phyloP scores from a whole-genome alignment of 2,888 invertebrate genomes.

The Aphidius colemani region DNA sequence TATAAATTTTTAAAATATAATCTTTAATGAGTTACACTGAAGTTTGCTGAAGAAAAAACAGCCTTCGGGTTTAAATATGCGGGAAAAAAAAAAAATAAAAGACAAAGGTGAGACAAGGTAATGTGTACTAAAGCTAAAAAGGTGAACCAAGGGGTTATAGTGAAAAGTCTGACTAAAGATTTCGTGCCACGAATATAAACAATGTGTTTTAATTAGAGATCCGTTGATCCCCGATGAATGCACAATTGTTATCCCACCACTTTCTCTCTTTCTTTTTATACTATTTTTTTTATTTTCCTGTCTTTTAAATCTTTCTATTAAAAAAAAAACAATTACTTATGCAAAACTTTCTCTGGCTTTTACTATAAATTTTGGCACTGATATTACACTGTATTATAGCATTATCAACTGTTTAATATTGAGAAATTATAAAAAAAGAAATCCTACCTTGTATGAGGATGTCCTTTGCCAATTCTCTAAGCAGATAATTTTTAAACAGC shows the following conservation, averaged over 20 bases:
- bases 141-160: not conserved
- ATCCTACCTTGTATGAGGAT: too few species aligned
- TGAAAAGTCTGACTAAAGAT: slow-evolving; percentile 23
- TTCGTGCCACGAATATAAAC: slow-evolving; percentile 55
- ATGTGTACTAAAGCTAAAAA: slow-evolving; percentile 7
- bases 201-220: slow-evolving; percentile 57
- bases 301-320: not conserved
- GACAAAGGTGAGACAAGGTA: slow-evolving; percentile 19
- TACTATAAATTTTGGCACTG: slow-evolving; percentile 31
- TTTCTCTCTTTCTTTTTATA: slow-evolving; percentile 26
- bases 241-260: slow-evolving; percentile 40
- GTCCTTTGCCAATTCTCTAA: too few species aligned
- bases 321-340: slow-evolving; percentile 13
- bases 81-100: slow-evolving; percentile 17
- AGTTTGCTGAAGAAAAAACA: slow-evolving; percentile 27
- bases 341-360: slow-evolving; percentile 16
- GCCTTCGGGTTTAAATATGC: slow-evolving; percentile 16
- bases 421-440: too few species aligned
- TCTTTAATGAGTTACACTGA: slow-evolving; percentile 29
- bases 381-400: too few species aligned
- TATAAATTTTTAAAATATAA: not conserved
- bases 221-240: slow-evolving; percentile 43
- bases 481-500: too few species aligned
- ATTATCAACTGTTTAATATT: too few species aligned
- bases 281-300: slow-evolving; percentile 1